Evolutionary conservation across 2,888 invertebrate genomes (phyloP), one percentile per base, ranked within the genome.

Genomic region (Nymphalis polychloros): DNA sequence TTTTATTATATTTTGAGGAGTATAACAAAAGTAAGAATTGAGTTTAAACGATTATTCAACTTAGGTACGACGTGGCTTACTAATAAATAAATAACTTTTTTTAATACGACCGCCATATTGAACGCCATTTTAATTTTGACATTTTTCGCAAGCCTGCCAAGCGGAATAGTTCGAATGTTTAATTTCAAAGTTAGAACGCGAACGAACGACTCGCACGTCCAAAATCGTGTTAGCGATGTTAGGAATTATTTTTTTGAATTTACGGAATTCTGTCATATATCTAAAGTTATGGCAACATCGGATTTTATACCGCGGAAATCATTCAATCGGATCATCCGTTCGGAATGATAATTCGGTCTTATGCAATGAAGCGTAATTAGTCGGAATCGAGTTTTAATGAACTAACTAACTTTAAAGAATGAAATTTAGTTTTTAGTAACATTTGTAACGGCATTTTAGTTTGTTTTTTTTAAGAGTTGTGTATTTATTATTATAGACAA

Each of bases 131-230:
- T 70, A 69, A 71, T 68, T 64, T 68, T 53, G 60, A 67, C 62
- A 73, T 67, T 73, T 68, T 72, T 73, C 70, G 48, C 66, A 17
- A 27, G 49, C 46, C 59, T 61, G 49, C 19, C 55, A 53, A 53
- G 27, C 62, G 59, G 69, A 77, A 81, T 80, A 79, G 79, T 79
- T 81, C 57, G 71, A 71, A 72, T 77, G 67, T 75, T 69, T 78
- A 78, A 79, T 79, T 76, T 80, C 78, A 80, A 79, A 81, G 79
- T 71, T 69, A 73, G 76, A 72, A 77, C 70, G 75, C 73, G 62
- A 74, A 75, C 70, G 73, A 77, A 80, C 72, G 65, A 57, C 46
- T 63, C 50, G 63, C 59, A 47, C 31, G 52, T 67, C 27, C 67
- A 48, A 68, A 68, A 64, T 47, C 52, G 63, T 47, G 49, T 53